These are phyloP conservation scores for Melinaea menophilus DNA, from an alignment of 2,888 invertebrate genomes.

Conservation along the genomic window DNA sequence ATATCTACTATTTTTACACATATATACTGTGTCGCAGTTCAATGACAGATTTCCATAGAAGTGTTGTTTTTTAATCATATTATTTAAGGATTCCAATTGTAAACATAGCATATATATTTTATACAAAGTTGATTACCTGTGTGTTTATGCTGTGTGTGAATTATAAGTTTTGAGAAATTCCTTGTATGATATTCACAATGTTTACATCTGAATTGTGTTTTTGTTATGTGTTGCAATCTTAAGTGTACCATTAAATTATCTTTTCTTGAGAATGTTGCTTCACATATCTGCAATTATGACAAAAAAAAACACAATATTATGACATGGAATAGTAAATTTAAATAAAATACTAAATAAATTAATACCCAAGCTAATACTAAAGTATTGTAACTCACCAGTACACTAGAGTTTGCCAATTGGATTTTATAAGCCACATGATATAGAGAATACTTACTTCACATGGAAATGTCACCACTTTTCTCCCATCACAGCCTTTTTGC, in stretches of 20 bases:
- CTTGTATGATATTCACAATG: conserved; percentile 51
- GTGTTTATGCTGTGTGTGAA: conserved; percentile 55
- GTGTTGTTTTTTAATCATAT: too few species aligned
- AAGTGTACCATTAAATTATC: conserved; percentile 14
- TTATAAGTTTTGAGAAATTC: conserved; percentile 59
- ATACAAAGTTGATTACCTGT: conserved; percentile 42
- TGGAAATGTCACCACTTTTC: conserved; percentile 39
- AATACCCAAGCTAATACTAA: too few species aligned
- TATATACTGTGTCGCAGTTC: too few species aligned
- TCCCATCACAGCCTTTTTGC: conserved; percentile 83
- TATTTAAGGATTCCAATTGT: too few species aligned
- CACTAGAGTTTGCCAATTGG: too few species aligned
- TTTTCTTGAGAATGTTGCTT: conserved; percentile 80
- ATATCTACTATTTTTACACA: too few species aligned
- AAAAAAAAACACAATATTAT: conserved; percentile 11
- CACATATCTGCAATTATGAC: conserved; percentile 76
- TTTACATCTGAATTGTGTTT: conserved; percentile 46
- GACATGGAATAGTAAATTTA: background rate
- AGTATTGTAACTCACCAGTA: too few species aligned
- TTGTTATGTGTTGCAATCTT: conserved; percentile 17
- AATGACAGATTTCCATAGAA: too few species aligned
- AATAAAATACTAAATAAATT: too few species aligned
- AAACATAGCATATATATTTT: too few species aligned
- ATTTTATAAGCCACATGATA: background rate
- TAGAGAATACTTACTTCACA: conserved; percentile 56